These are phyloP conservation scores for Meandrusa payeni DNA, from an alignment of 2,888 invertebrate genomes.

Conservation along the genomic window DNA sequence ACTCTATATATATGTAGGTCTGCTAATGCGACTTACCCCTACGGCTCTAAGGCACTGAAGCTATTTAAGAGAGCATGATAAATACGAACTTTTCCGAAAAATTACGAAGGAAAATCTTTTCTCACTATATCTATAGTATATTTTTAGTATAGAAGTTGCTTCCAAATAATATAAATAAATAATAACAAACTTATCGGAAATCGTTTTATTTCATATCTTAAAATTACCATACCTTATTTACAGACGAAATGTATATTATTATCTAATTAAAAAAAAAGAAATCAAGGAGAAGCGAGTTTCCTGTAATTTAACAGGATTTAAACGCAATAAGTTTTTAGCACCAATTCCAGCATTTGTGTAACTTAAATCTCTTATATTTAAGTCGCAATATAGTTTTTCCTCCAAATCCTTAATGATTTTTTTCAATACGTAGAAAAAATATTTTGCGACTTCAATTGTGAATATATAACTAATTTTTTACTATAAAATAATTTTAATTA, in stretches of 20 bases:
- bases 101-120: no score
- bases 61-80: no score
- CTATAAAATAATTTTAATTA: neutral
- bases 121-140: no score
- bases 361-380: slow-evolving; percentile 8
- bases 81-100: no score
- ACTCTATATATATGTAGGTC: no score
- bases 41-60: no score
- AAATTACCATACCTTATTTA: slow-evolving; percentile 11
- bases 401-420: neutral
- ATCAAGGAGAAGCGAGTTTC: slow-evolving; percentile 1
- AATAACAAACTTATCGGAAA: slow-evolving; percentile 1
- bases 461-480: slow-evolving; percentile 1
- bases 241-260: slow-evolving; percentile 22
- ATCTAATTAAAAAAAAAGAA: slow-evolving; percentile 16
- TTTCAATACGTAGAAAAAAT: slow-evolving; percentile 5
- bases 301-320: slow-evolving; percentile 7
- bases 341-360: slow-evolving; percentile 36
- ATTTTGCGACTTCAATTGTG: slow-evolving; percentile 16
- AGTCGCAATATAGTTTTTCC: slow-evolving; percentile 13
- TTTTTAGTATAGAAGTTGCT: neutral
- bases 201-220: slow-evolving; percentile 13
- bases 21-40: no score
- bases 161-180: slow-evolving; percentile 8
- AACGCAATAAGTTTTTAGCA: slow-evolving; percentile 34